Conservation (phyloP, 2,797 vertebrate species). For the Xyrichtys novacula region DNA sequence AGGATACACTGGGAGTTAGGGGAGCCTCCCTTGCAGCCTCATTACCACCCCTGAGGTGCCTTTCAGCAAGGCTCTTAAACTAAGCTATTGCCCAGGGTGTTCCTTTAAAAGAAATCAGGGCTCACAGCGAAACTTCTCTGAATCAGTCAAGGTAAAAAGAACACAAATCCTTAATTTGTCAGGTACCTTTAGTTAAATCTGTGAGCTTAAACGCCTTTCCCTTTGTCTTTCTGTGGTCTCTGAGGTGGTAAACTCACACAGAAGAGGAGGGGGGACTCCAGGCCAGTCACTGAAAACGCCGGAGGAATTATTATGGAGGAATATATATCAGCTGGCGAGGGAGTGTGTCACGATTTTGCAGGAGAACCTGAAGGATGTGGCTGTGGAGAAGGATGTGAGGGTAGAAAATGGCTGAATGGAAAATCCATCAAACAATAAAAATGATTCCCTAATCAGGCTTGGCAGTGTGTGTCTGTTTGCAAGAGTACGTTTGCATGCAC, state of each 20-base stretch:
- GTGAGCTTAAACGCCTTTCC: neutral
- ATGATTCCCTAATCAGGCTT: conserved; percentile 20
- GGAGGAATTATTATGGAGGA: neutral
- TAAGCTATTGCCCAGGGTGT: neutral
- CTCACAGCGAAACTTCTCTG: neutral
- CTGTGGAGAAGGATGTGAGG: neutral
- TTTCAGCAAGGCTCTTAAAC: neutral
- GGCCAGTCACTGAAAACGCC: neutral
- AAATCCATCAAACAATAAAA: conserved; percentile 30
- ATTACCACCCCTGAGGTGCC: neutral
- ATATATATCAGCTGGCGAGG: neutral
- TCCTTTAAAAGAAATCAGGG: neutral
- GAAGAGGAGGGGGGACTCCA: neutral
- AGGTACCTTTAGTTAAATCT: neutral
- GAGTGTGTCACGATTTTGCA: neutral
- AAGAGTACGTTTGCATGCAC: conserved; percentile 2
- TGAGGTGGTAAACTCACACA: conserved; percentile 5
- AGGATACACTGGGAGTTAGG: neutral
- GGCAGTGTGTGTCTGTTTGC: conserved; percentile 5
- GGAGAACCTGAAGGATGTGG: neutral
- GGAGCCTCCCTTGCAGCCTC: neutral
- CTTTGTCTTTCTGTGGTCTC: conserved; percentile 8
- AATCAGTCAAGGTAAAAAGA: neutral
- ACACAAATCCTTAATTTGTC: neutral
- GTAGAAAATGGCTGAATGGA: conserved; percentile 3